A percentile compares a stretch with the other conserved stretches of the same genome.
These are phyloP conservation scores for Pao palembangensis DNA, from an alignment of 2,113 vertebrate species.

Conservation along the genomic window DNA sequence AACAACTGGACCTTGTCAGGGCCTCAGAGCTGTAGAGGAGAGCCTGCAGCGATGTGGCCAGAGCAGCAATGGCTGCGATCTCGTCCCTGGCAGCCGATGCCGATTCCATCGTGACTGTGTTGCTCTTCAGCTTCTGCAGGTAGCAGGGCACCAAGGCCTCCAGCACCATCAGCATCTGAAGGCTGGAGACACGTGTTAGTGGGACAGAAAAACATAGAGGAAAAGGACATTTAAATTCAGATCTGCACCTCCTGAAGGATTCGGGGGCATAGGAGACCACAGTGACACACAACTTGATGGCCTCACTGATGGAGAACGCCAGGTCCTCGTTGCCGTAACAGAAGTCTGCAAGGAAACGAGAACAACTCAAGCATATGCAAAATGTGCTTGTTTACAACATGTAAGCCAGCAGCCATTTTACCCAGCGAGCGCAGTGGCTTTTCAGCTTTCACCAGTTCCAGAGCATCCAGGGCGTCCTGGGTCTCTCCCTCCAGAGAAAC, in stretches of 20 bases:
- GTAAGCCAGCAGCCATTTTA: conserved; percentile 54
- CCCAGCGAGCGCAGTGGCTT: conserved; percentile 95
- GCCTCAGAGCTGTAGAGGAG: conserved; percentile 94
- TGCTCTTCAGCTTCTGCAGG: conserved; percentile 90
- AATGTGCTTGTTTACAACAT: not conserved
- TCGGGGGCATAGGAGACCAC: conserved; percentile 96
- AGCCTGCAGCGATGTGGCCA: conserved; percentile 94
- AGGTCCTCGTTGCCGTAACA: conserved; percentile 97
- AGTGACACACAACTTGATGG: conserved; percentile 96
- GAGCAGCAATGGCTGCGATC: conserved; percentile 89
- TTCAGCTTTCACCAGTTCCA: conserved; percentile 95
- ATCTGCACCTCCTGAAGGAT: conserved; percentile 88
- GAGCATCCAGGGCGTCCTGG: conserved; percentile 86
- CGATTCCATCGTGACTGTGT: conserved; percentile 86
- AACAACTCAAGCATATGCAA: not conserved
- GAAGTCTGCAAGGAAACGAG: conserved; percentile 79
- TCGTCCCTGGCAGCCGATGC: conserved; percentile 91
- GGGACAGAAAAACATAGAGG: not conserved
- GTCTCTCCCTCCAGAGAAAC: conserved; percentile 94
- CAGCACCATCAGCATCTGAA: conserved; percentile 99
- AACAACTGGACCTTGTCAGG: conserved; percentile 84
- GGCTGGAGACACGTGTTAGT: conserved; percentile 64
- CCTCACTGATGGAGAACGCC: conserved; percentile 93
- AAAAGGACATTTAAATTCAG: not conserved
- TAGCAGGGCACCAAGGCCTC: conserved; percentile 94